Evolutionary conservation across 2,888 invertebrate genomes (phyloP).

Genomic region (Eustalomyia histrio): DNA sequence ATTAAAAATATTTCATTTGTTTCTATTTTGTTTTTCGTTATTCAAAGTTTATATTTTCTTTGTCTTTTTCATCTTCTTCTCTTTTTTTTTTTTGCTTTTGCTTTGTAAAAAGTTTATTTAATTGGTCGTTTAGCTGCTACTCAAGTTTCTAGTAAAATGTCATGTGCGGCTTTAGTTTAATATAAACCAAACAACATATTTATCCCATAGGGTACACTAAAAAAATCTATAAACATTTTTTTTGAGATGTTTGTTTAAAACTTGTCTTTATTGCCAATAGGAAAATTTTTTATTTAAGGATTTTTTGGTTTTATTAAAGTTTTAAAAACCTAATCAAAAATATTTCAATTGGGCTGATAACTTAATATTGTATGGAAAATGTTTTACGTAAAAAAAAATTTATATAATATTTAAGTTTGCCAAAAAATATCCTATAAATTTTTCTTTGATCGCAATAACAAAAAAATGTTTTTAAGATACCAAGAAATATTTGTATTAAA

Average conservation of each 20-base stretch:
- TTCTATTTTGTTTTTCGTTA: no score
- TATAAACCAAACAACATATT: slow-evolving; percentile 5
- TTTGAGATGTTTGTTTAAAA: slow-evolving; percentile 22
- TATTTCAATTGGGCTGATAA: no score
- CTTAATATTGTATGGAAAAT: no score
- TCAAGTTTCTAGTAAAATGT: slow-evolving; percentile 38
- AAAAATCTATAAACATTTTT: slow-evolving; percentile 26
- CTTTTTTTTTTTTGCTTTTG: not conserved
- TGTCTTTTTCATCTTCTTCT: no score
- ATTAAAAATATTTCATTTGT: slow-evolving; percentile 23
- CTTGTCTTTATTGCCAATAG: slow-evolving; percentile 31
- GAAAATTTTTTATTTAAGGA: slow-evolving; percentile 36
- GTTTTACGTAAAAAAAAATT: no score
- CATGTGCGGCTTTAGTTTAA: slow-evolving; percentile 21
- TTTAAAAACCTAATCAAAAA: not conserved
- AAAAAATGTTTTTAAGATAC: no score
- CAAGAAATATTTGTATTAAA: no score
- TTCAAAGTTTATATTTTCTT: not conserved
- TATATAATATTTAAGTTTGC: no score
- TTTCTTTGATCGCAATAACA: no score
- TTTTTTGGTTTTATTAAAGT: slow-evolving; percentile 21
- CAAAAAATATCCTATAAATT: no score
- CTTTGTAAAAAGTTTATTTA: slow-evolving; percentile 28
- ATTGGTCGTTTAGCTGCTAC: slow-evolving; percentile 49
- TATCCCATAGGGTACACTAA: slow-evolving; percentile 32